A percentile compares a stretch with the other conserved stretches of the same genome.
Evolutionary conservation across 2,113 vertebrate species (phyloP).

Genomic region (Passer domesticus): DNA sequence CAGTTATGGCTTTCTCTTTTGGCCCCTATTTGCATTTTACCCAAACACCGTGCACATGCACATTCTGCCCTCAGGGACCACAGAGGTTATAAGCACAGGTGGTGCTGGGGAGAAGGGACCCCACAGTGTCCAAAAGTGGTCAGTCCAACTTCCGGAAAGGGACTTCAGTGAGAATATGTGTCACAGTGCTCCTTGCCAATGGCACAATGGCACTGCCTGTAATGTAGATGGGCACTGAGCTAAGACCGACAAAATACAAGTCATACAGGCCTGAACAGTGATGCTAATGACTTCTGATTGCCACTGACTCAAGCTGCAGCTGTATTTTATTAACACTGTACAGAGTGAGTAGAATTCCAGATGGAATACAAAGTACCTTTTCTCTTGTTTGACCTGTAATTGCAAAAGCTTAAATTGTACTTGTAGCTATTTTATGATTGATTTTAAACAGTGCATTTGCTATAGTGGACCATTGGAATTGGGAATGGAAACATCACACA

Average conservation of each 20-base stretch:
- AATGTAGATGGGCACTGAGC: neutral
- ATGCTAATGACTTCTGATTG: slow-evolving; percentile 28
- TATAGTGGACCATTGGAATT: neutral
- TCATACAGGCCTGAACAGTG: neutral
- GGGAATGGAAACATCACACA: neutral
- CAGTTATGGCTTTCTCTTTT: neutral
- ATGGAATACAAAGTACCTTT: neutral
- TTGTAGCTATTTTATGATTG: slow-evolving; percentile 10
- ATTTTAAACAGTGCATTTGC: neutral
- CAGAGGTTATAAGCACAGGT: accelerated
- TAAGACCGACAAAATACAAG: neutral
- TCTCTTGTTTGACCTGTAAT: neutral
- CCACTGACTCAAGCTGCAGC: neutral
- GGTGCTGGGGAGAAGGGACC: neutral
- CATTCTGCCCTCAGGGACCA: neutral
- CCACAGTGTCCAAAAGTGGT: neutral
- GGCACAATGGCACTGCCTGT: neutral
- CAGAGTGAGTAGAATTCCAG: slow-evolving; percentile 21
- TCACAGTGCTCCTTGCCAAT: neutral
- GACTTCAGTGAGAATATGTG: neutral
- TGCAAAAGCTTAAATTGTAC: neutral
- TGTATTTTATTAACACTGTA: slow-evolving; percentile 34
- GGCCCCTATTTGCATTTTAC: neutral
- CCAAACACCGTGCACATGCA: neutral
- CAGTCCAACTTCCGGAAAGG: neutral